A percentile compares a stretch with the other conserved stretches of the same genome.
These are phyloP conservation scores for Cromileptes altivelis DNA, from an alignment of 2,113 vertebrate genomes.

Conservation along the genomic window DNA sequence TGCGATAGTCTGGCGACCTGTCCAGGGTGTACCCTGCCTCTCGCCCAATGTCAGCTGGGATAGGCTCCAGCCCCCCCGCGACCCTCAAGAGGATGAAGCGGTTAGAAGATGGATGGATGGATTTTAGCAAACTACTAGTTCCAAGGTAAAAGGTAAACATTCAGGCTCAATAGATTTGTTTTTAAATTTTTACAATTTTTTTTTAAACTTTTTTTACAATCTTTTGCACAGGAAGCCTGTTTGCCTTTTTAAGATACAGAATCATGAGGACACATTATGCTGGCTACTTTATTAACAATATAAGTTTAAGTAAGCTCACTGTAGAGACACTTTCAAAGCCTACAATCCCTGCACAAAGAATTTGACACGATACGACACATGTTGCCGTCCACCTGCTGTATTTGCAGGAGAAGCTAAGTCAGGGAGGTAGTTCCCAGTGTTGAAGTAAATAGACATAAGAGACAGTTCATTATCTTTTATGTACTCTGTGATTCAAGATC, in stretches of 20 bases:
- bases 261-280: neutral
- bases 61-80: too few species aligned
- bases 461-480: conserved; percentile 3
- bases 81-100: too few species aligned
- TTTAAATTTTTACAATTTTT: too few species aligned
- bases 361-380: neutral
- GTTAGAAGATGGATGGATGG: too few species aligned
- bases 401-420: conserved; percentile 16
- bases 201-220: too few species aligned
- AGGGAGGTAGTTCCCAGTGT: neutral
- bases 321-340: neutral
- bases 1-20: too few species aligned
- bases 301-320: neutral
- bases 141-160: neutral
- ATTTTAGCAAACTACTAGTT: neutral
- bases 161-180: neutral
- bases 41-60: too few species aligned
- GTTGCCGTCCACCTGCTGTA: neutral
- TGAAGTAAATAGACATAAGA: conserved; percentile 21
- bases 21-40: too few species aligned
- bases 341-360: neutral
- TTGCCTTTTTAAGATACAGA: neutral
- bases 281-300: neutral
- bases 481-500: conserved; percentile 23
- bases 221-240: neutral